Base-by-base conservation (phyloP, 2,888 invertebrate genomes). In the Julus scandinavius region DNA sequence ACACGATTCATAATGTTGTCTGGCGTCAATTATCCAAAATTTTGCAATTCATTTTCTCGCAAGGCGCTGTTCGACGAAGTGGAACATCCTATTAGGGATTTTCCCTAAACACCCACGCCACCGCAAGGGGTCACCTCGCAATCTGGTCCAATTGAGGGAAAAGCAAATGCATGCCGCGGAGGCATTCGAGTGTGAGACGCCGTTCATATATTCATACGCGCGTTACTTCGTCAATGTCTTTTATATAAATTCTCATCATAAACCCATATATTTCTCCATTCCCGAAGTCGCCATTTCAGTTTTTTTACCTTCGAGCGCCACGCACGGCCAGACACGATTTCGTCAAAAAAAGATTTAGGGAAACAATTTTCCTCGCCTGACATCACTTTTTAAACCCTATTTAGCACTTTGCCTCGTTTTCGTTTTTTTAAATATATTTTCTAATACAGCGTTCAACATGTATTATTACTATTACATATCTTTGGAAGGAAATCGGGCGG, bases 301-400 rank as follows among this genome's bases (percentile, higher is more conserved):
- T 29, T 63, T 45, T 72, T 72, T 72, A 29, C 72, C 72, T 72
- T 0, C 1, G 7, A 72, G 29, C 72, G 72, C 72, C 72, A 72
- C 72, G 72, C 72, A 72, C 72, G 72, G 72, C 20, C 72, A 72
- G 29, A 20, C 72, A 72, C 72, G 72, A 72, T 20, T 72, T 72
- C 45, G 45, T n/a, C 7, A n/a, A 63, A n/a, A 72, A 72, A 72
- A 20, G 29, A 72, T 72, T 72, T 72, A 11, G 20, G 29, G 72
- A 72, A 72, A 72, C 72, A 72, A 72, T 72, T 72, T 72, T 72
- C 72, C 72, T 72, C 72, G 72, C 72, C 72, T 72, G 72, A 72
- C 29, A 29, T 20, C 72, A 29, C 72, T 72, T 72, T 72, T 72
- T 72, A 72, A 72, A 72, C 29, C 29, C 72, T 29, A 72, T 72